Base-by-base conservation (phyloP, 2,888 invertebrate species). In the Sinelater perroti region DNA sequence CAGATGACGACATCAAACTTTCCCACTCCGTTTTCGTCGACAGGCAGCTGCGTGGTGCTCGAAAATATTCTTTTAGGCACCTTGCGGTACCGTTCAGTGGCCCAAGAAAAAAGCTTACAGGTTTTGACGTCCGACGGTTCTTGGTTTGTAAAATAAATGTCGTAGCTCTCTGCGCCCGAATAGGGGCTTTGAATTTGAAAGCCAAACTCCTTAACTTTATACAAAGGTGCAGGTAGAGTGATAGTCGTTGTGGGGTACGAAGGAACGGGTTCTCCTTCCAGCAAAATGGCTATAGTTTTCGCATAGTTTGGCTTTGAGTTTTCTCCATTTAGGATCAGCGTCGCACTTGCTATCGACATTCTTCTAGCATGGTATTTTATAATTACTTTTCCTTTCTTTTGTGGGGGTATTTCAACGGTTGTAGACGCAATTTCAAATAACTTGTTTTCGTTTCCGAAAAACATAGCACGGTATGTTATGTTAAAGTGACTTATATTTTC, bases 251-350 rank as follows among this genome's bases (percentile, higher is more conserved):
- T 52, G 10, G 38, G 20, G 11, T 51, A 49, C n/a, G 49, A 35
- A n/a, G 51, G 24, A 5, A 70, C 61, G 0, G 75, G 68, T 17
- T 66, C 62, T 7, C 76, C 76, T 3, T 59, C 56, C n/a, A 77
- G 38, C 6, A 49, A 63, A 3, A 72, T 57, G 0, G 68, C 72
- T 11, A 69, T 64, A 35, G 68, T 72, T 56, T 66, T 72, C 0
- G 70, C 68, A 44, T 71, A 76, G 26, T 66, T 68, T 5, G 69
- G 59, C 0, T 70, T 69, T 0, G 62, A 60, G 2, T 60, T 64
- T 60, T 75, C 75, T 1, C 75, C 75, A 11, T 69, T 71, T 7
- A 76, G 57, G 3, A 76, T 49, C 31, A 76, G 33, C 1, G 65
- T 65, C 1, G 67, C 63, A 7, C 53, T 54, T 2, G 64, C 59